Base-by-base conservation (phyloP, 2,113 vertebrate genomes). In the Elanoides forficatus region DNA sequence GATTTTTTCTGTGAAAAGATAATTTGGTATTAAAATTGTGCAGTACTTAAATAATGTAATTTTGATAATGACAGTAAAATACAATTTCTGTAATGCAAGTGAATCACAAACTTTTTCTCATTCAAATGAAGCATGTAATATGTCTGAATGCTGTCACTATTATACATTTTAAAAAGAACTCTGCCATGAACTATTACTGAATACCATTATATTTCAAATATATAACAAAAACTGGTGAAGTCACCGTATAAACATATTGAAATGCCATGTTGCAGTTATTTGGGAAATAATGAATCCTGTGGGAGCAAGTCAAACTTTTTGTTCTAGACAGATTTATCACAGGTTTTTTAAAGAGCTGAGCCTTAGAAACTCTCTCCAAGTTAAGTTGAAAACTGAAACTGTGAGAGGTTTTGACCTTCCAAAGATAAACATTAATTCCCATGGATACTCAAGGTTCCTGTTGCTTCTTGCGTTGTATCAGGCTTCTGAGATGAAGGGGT, bases 21-120 rank as follows among this genome's bases (percentile, higher is more conserved):
- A 97, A 98, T 98, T 91, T 97, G 90, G 86, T 95, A 67, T 95
- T 90, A 93, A 91, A 85, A 42, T 97, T 90, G 36, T 93, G 82
- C 97, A 88, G 95, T 97, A 96, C 95, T 98, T 98, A 96, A 98
- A 97, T 97, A 97, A 45, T 10, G 88, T 89, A 85, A 91, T 98
- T 97, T 98, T 96, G 93, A 97, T 97, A 97, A 98, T 97, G 97
- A 97, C 92, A 97, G 89, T 95, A 90, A 97, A 97, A 93, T 73
- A 85, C 40, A 60, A 89, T 95, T 96, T 97, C 91, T 97, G 93
- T 74, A 95, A 95, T 43, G 80, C 93, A 93, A 95, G 80, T 20
- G 71, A 95, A 97, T 96, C 88, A 94, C 93, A 96, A 98, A 96
- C 82, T 94, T 97, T 94, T 97, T 97, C 84, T 97, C 76, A 97